These are phyloP conservation scores for Trileptium ribeirensis DNA, from an alignment of 2,888 invertebrate species.

Conservation along the genomic window DNA sequence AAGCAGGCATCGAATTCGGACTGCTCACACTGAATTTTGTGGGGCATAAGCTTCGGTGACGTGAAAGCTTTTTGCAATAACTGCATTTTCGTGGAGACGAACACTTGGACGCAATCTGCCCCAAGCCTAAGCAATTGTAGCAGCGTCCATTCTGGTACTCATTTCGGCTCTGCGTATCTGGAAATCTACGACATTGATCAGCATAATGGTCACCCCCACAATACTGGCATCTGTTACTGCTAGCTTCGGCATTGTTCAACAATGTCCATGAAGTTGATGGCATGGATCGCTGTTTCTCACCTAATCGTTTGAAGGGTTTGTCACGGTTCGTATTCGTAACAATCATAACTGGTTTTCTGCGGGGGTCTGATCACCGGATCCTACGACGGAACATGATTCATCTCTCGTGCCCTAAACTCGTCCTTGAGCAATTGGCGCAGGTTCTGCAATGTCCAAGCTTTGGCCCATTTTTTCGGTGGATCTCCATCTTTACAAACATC, in stretches of 20 bases:
- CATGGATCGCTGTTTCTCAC: too few relatives aligned
- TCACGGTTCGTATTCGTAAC: too few relatives aligned
- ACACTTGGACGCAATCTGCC: not conserved
- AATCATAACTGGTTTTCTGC: too few relatives aligned
- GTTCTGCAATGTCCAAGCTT: not conserved
- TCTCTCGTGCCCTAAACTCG: not conserved
- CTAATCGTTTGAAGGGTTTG: too few relatives aligned
- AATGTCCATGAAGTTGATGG: too few relatives aligned
- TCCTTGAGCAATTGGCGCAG: not conserved
- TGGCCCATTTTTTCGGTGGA: not conserved
- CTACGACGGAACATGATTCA: not conserved
- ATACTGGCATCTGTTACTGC: not conserved
- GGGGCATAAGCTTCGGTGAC: not conserved
- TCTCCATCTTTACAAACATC: not conserved
- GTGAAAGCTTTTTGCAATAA: slow-evolving; percentile 1
- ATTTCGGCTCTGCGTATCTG: not conserved
- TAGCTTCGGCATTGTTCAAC: too few relatives aligned
- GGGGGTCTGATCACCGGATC: too few relatives aligned
- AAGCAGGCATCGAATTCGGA: too few relatives aligned
- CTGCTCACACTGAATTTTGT: too few relatives aligned
- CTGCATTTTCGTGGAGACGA: not conserved
- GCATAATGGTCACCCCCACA: not conserved
- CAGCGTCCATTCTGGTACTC: not conserved
- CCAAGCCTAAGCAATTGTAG: not conserved
- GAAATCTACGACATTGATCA: not conserved